phyloP scores from a whole-genome alignment of 2,113 vertebrate genomes.

The Pantherophis guttatus region DNA sequence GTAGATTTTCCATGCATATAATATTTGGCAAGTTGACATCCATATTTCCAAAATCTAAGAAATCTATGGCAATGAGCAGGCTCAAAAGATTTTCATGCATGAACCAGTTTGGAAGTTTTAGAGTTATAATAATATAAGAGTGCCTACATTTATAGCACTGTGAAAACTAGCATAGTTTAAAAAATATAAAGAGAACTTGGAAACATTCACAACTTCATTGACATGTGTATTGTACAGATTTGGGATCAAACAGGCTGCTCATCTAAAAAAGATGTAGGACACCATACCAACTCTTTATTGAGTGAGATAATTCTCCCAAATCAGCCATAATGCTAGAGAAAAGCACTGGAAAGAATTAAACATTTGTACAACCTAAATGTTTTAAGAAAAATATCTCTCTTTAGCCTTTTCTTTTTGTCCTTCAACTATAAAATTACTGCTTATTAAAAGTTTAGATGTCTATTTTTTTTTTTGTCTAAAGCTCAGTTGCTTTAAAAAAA shows the following conservation, averaged over 20 bases:
- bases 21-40: not conserved
- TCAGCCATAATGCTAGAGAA: not conserved
- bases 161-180: not conserved
- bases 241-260: not conserved
- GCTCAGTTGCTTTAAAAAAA: not conserved
- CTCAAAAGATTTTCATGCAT: not conserved
- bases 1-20: not conserved
- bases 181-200: not conserved
- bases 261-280: not conserved
- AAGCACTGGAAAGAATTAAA: not conserved
- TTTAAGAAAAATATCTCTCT: not conserved
- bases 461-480: not conserved
- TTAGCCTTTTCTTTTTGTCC: not conserved
- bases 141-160: not conserved
- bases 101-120: not conserved
- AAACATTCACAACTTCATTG: not conserved
- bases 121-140: not conserved
- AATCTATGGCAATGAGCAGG: not conserved
- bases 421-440: not conserved
- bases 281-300: not conserved
- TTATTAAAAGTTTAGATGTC: not conserved
- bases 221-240: not conserved
- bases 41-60: not conserved
- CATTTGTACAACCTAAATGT: not conserved
- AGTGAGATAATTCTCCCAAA: not conserved